Evolutionary conservation across 2,113 vertebrate genomes (phyloP).

Genomic region (Falcunculus frontatus): DNA sequence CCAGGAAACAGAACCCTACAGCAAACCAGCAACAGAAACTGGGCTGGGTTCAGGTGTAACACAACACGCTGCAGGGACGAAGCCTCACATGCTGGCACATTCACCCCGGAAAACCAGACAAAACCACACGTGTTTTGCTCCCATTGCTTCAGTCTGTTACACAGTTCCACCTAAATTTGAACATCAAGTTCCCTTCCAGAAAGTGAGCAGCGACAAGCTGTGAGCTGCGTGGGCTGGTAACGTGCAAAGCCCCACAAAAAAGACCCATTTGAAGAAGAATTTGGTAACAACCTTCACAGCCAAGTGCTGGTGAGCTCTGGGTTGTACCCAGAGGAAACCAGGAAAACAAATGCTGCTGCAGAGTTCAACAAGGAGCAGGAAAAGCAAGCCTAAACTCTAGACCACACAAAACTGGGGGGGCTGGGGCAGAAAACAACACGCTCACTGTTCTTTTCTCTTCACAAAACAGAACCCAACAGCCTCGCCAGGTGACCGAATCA

Average conservation of each 20-base stretch:
- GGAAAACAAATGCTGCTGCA: not conserved
- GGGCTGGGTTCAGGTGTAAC: not conserved
- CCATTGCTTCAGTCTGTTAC: not conserved
- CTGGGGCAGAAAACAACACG: not conserved
- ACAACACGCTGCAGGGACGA: not conserved
- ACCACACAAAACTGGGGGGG: not conserved
- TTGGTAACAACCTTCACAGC: fast-evolving
- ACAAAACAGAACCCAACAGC: not conserved
- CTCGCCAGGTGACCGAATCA: not conserved
- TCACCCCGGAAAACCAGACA: not conserved
- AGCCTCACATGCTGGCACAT: not conserved
- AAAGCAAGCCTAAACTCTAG: not conserved
- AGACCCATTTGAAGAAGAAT: not conserved
- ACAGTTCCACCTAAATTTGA: not conserved
- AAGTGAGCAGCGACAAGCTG: not conserved
- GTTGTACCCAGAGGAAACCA: not conserved
- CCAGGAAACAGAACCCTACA: not conserved
- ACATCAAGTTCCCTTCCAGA: not conserved
- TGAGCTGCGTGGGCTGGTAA: not conserved
- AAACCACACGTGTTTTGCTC: fast-evolving
- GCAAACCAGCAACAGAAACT: not conserved
- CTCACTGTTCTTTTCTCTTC: not conserved
- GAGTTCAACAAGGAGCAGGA: not conserved
- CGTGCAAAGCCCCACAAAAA: not conserved
- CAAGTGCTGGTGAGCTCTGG: fast-evolving